Evolutionary conservation across 2,888 invertebrate genomes (phyloP).

Genomic region (Meandrusa payeni): DNA sequence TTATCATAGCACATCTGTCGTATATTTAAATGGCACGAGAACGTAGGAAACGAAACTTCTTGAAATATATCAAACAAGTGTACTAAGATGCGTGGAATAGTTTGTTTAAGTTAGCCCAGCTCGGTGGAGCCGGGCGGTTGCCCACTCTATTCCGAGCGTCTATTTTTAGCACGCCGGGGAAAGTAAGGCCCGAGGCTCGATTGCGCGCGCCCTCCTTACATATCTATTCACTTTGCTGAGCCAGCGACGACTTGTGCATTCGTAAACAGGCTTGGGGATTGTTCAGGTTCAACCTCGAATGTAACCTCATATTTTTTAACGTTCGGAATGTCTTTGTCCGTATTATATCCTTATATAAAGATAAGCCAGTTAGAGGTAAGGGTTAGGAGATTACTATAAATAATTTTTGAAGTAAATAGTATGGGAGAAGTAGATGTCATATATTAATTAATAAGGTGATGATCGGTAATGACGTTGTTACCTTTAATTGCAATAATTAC

Average conservation of each 20-base stretch:
- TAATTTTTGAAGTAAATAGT: no score
- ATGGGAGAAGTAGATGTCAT: no score
- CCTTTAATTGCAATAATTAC: no score
- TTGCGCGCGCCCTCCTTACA: slow-evolving; percentile 54
- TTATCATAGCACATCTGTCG: slow-evolving; percentile 3
- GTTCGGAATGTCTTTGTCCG: no score
- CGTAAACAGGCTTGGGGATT: slow-evolving; percentile 46
- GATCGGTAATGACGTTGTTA: no score
- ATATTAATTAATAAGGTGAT: no score
- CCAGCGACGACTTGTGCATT: slow-evolving; percentile 63
- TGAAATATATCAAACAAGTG: slow-evolving; percentile 15
- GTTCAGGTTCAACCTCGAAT: slow-evolving; percentile 1
- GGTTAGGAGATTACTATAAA: no score
- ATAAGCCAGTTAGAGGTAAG: no score
- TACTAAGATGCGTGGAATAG: slow-evolving; percentile 15
- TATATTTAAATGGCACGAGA: slow-evolving; percentile 10
- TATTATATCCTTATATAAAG: no score
- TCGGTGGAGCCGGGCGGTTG: slow-evolving; percentile 37
- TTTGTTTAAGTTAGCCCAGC: slow-evolving; percentile 19
- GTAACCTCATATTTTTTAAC: no score
- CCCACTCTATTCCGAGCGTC: slow-evolving; percentile 63
- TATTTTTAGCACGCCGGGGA: slow-evolving; percentile 75
- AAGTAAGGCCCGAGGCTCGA: slow-evolving; percentile 59
- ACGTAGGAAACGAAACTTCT: slow-evolving; percentile 3
- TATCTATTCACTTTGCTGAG: slow-evolving; percentile 51